Evolutionary conservation across 2,888 invertebrate species (phyloP), one percentile per base, ranked within the genome.

Genomic region (Anthophora plumipes): DNA sequence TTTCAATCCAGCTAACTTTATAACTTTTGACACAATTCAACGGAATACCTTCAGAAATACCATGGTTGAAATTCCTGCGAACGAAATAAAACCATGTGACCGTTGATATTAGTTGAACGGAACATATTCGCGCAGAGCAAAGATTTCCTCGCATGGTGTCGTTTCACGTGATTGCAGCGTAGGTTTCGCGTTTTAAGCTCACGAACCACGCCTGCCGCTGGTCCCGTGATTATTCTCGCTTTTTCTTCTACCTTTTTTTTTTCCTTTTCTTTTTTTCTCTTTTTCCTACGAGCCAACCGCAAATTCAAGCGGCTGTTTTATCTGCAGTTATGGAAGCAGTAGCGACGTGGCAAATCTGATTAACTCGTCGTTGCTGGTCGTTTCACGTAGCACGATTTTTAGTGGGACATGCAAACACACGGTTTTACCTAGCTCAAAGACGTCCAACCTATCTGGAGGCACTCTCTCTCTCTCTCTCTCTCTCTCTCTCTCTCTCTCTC

Each of bases 401-500:
- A 80, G 41, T 76, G 76, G 81, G 59, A 80, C 81, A 63, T 76
- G 82, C 81, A 82, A 80, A 72, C 76, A 76, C 63, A 80, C 81
- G 64, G 54, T 64, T 46, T 55, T 48, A 25, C 20, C 70, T 5
- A 11, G 67, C 41, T 83, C 75, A 83, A 85, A 85, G 73, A 85
- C 54, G 61, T 61, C 50, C 71, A 54, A 55, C 66, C 72, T 52
- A 59, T 72, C 71, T 73, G 43, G 72, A 52, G 69, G 79, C 20
- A n/a, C 31, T 11, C 41, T 20, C 57, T 46, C 43, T 37, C 25
- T 22, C 60, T n/a, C n/a, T n/a, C n/a, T n/a, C n/a, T n/a, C n/a
- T n/a, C n/a, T n/a, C n/a, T n/a, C 25, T 8, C 9, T 6, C 31
- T 50, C n/a, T n/a, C 48, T 55, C 17, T 31, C 55, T 17, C 55